Conservation (phyloP, 2,797 vertebrate species). For the Eurystomus glaucurus region DNA sequence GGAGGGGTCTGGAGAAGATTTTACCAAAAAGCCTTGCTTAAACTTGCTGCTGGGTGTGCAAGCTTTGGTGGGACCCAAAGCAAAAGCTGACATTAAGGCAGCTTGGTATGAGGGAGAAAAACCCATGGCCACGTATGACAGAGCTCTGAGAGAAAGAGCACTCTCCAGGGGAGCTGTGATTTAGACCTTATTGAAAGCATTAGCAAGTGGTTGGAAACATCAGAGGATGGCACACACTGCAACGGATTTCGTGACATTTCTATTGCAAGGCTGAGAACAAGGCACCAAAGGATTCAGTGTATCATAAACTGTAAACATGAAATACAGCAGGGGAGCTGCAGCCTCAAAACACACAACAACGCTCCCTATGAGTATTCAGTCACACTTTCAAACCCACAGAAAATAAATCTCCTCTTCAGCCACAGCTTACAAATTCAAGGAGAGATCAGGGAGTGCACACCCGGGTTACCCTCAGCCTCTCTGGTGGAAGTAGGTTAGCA, state of each 20-base stretch:
- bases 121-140: rapidly evolving
- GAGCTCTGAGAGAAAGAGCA: background rate
- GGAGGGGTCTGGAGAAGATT: background rate
- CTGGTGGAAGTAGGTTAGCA: background rate
- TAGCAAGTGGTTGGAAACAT: slow-evolving; percentile 6
- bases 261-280: background rate
- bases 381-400: background rate
- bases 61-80: background rate
- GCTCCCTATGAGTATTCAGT: background rate
- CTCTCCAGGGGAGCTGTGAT: background rate
- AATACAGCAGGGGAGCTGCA: slow-evolving; percentile 52
- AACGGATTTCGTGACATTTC: slow-evolving; percentile 50
- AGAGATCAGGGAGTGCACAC: background rate
- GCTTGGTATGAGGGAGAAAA: background rate
- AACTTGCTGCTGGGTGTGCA: background rate
- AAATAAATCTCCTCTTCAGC: background rate
- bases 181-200: slow-evolving; percentile 2
- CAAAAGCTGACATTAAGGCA: background rate
- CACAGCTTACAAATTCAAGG: background rate
- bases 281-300: background rate
- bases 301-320: slow-evolving; percentile 31
- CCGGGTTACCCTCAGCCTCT: background rate
- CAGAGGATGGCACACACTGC: background rate
- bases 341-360: slow-evolving; percentile 46
- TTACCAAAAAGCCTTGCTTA: background rate